Conservation (phyloP, 2,888 invertebrate genomes). For the Agrilus cyanescens region DNA sequence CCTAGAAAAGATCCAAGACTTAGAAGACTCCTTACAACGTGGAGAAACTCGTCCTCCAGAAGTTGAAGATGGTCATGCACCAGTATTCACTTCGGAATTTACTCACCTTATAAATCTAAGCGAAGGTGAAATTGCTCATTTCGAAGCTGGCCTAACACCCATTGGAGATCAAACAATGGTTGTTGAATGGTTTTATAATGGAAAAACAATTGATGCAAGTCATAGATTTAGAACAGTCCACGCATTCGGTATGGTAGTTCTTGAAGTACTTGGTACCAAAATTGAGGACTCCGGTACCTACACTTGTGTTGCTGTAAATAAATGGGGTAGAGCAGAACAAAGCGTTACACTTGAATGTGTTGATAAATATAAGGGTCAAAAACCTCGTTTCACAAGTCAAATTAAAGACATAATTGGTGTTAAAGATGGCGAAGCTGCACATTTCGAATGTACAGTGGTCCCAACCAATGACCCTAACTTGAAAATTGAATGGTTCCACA, state of each 20-base stretch:
- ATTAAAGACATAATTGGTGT: slow-evolving; percentile 72
- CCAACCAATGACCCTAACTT: slow-evolving; percentile 91
- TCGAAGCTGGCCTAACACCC: slow-evolving; percentile 92
- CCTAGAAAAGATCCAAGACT: slow-evolving; percentile 78
- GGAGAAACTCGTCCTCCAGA: slow-evolving; percentile 57
- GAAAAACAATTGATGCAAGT: slow-evolving; percentile 74
- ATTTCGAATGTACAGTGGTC: slow-evolving; percentile 88
- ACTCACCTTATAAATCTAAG: slow-evolving; percentile 70
- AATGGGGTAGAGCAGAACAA: slow-evolving; percentile 80
- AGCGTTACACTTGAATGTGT: slow-evolving; percentile 72
- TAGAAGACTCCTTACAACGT: slow-evolving; percentile 73
- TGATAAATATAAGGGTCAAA: slow-evolving; percentile 74
- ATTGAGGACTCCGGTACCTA: slow-evolving; percentile 86
- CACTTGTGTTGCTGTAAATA: slow-evolving; percentile 79
- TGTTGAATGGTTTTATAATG: slow-evolving; percentile 95
- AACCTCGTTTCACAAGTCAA: slow-evolving; percentile 79
- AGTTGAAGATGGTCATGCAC: slow-evolving; percentile 71
- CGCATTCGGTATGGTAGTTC: slow-evolving; percentile 94
- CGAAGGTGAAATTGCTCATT: slow-evolving; percentile 95
- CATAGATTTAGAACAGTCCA: slow-evolving; percentile 87
- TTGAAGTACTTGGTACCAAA: slow-evolving; percentile 91
- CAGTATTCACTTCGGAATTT: slow-evolving; percentile 80
- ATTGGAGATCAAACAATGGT: slow-evolving; percentile 88
- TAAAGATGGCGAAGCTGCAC: slow-evolving; percentile 87
- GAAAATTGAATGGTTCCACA: slow-evolving; percentile 94